phyloP scores from a whole-genome alignment of 2,888 invertebrate genomes.

The Chromoteleia sp. region DNA sequence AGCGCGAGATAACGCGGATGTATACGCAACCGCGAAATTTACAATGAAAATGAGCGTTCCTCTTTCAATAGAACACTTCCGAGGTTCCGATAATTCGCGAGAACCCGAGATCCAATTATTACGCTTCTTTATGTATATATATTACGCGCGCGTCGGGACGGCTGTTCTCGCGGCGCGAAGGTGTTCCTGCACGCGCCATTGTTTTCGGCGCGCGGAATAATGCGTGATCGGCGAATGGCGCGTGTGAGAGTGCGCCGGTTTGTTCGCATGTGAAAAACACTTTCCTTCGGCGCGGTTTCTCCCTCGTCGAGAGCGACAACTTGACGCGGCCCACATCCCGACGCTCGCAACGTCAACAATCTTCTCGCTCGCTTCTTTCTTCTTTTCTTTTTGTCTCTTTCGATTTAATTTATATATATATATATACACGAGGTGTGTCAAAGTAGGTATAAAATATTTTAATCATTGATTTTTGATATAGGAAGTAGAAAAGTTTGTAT shows the following conservation, averaged over 20 bases:
- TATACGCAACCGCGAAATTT: no score
- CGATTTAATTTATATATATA: background rate
- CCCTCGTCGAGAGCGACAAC: slow-evolving; percentile 72
- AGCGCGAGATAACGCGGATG: no score
- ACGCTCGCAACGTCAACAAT: slow-evolving; percentile 1
- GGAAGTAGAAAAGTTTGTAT: no score
- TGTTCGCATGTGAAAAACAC: slow-evolving; percentile 73
- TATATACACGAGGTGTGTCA: no score
- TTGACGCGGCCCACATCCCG: slow-evolving; percentile 62
- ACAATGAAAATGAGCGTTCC: slow-evolving; percentile 56
- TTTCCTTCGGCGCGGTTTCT: slow-evolving; percentile 75
- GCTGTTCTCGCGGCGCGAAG: slow-evolving; percentile 32
- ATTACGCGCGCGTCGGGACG: slow-evolving; percentile 22
- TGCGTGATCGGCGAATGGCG: slow-evolving; percentile 58
- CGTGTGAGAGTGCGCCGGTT: slow-evolving; percentile 63
- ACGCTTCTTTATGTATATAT: slow-evolving; percentile 46
- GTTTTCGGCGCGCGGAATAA: slow-evolving; percentile 60
- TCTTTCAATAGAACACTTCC: slow-evolving; percentile 60
- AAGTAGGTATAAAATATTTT: no score
- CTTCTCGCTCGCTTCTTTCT: background rate
- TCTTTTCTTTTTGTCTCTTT: background rate
- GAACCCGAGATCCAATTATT: slow-evolving; percentile 58
- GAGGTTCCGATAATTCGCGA: slow-evolving; percentile 56
- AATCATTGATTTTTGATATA: no score
- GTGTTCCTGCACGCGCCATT: slow-evolving; percentile 36